Evolutionary conservation across 1,140 invertebrate genomes (phyloP).

Genomic region (Chlorops oryzae): DNA sequence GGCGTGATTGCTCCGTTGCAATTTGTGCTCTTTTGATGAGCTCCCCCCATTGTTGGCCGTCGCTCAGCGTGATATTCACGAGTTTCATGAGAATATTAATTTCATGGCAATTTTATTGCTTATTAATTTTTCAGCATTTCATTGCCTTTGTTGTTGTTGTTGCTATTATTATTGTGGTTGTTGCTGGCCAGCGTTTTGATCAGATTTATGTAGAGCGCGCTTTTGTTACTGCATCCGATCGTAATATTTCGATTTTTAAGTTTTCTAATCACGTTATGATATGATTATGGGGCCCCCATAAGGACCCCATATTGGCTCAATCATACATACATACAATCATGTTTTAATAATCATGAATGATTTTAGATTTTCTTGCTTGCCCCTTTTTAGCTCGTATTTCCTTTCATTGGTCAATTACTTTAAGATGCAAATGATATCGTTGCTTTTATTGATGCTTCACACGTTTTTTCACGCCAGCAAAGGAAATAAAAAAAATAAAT

Average conservation of each 20-base stretch:
- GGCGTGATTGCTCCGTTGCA: too few species aligned
- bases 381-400: not conserved
- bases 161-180: slow-evolving; percentile 10
- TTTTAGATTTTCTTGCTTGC: slow-evolving; percentile 32
- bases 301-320: too few species aligned
- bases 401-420: slow-evolving; percentile 37
- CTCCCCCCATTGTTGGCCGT: too few species aligned
- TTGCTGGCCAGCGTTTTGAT: slow-evolving; percentile 2
- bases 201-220: slow-evolving; percentile 7
- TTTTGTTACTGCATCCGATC: slow-evolving; percentile 16
- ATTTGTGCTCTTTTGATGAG: not conserved
- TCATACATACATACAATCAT: slow-evolving; percentile 30
- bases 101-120: slow-evolving; percentile 48
- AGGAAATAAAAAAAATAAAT: too few species aligned
- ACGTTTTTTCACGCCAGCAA: slow-evolving; percentile 39
- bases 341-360: slow-evolving; percentile 48
- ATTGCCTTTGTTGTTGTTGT: slow-evolving; percentile 3
- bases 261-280: slow-evolving; percentile 12
- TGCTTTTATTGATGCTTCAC: slow-evolving; percentile 44
- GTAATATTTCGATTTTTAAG: not conserved
- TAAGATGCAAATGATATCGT: slow-evolving; percentile 46
- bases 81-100: slow-evolving; percentile 47
- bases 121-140: slow-evolving; percentile 43
- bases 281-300: too few species aligned
- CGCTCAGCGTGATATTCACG: slow-evolving; percentile 29